These are phyloP conservation scores for Hemicordylus capensis DNA, from an alignment of 2,113 vertebrate species.

Conservation along the genomic window DNA sequence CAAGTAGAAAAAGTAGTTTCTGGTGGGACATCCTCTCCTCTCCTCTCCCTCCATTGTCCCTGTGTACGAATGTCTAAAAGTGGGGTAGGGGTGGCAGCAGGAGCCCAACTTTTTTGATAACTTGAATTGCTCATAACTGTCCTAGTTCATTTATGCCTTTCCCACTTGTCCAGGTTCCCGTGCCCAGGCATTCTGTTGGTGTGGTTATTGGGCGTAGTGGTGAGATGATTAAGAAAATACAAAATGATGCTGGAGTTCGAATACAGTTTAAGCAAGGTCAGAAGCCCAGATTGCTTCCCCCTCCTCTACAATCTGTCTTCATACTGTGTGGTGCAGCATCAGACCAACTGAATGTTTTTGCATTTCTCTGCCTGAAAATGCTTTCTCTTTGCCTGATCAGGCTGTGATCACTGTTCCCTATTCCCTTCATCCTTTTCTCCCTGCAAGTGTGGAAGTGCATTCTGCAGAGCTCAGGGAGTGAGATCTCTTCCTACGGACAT, in stretches of 20 bases:
- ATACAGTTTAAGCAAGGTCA: slow-evolving; percentile 95
- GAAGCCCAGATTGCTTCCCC: not conserved
- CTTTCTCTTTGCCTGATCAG: not conserved
- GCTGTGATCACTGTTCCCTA: not conserved
- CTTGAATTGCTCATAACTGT: not conserved
- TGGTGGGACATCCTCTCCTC: not conserved
- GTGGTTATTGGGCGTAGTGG: slow-evolving; percentile 91
- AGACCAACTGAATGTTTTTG: not conserved
- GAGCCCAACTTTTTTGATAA: not conserved
- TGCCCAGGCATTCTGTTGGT: slow-evolving; percentile 90
- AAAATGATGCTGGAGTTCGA: slow-evolving; percentile 90
- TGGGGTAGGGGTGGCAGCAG: not conserved
- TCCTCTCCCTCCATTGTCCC: not conserved
- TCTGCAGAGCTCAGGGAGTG: too few relatives aligned
- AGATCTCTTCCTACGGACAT: not conserved
- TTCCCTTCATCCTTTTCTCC: not conserved
- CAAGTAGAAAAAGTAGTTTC: not conserved
- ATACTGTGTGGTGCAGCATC: not conserved
- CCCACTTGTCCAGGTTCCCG: slow-evolving; percentile 77
- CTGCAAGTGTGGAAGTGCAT: not conserved
- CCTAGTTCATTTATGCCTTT: accelerated
- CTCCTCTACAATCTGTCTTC: not conserved
- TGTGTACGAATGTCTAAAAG: too few relatives aligned
- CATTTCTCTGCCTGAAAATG: not conserved
- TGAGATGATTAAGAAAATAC: slow-evolving; percentile 96